Evolutionary conservation across 2,797 vertebrate genomes (phyloP).

Genomic region (Microcaecilia unicolor): DNA sequence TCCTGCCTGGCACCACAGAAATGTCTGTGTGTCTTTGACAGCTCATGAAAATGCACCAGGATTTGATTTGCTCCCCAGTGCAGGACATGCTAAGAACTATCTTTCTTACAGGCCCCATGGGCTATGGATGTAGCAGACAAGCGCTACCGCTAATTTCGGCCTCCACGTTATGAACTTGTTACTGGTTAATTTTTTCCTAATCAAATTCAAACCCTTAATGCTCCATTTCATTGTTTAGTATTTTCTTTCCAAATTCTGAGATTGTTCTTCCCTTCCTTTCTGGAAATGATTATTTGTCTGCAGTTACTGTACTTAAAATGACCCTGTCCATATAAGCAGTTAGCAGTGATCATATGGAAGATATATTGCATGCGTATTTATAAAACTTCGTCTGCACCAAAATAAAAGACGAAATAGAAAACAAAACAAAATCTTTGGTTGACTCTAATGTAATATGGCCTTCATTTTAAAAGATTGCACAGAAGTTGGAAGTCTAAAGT

Average conservation of each 20-base stretch:
- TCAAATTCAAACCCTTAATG: not conserved
- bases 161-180: slow-evolving; percentile 9
- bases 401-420: too few species aligned
- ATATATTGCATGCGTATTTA: too few species aligned
- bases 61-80: slow-evolving; percentile 71
- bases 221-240: slow-evolving; percentile 20
- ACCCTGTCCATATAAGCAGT: too few species aligned
- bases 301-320: too few species aligned
- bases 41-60: slow-evolving; percentile 76
- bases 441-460: too few species aligned
- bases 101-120: slow-evolving; percentile 44
- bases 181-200: slow-evolving; percentile 4
- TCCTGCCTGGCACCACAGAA: slow-evolving; percentile 77
- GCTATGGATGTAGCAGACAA: slow-evolving; percentile 20
- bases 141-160: slow-evolving; percentile 11
- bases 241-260: slow-evolving; percentile 9
- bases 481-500: too few species aligned
- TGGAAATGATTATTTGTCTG: too few species aligned
- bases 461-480: too few species aligned
- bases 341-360: too few species aligned
- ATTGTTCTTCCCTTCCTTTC: not conserved
- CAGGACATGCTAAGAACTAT: slow-evolving; percentile 73
- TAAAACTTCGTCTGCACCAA: too few species aligned
- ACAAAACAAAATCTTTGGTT: too few species aligned
- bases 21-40: slow-evolving; percentile 76